Percentiles rank a stretch among this genome's conserved stretches.
These are phyloP conservation scores for Ephestia elutella DNA, from an alignment of 1,140 invertebrate genomes.

Conservation along the genomic window DNA sequence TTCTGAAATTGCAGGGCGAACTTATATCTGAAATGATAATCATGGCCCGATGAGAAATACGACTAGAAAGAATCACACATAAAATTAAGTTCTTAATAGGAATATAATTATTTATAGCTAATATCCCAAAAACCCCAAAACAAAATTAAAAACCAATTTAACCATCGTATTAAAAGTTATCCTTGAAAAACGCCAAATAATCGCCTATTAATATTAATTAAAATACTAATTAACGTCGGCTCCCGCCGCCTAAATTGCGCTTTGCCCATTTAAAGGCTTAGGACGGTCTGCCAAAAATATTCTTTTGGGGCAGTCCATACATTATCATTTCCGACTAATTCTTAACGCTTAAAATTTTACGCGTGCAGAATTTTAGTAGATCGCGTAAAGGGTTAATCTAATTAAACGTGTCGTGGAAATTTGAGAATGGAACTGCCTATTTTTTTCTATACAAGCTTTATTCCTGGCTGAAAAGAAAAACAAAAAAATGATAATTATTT, in stretches of 20 bases:
- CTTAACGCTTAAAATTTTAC: slow-evolving; percentile 45
- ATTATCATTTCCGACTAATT: slow-evolving; percentile 35
- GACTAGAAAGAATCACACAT: too few species aligned
- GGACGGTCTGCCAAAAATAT: slow-evolving; percentile 48
- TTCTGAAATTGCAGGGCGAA: too few species aligned
- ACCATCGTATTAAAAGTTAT: slow-evolving; percentile 29
- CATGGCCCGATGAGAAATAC: too few species aligned
- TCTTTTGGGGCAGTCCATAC: slow-evolving; percentile 49
- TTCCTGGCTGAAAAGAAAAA: not conserved
- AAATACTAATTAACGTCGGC: slow-evolving; percentile 61
- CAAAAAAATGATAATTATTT: not conserved
- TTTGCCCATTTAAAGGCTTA: slow-evolving; percentile 57
- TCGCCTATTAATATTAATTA: slow-evolving; percentile 70
- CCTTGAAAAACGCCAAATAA: slow-evolving; percentile 51
- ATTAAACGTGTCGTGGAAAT: not conserved
- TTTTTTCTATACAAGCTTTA: not conserved
- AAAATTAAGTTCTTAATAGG: not conserved
- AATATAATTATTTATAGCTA: not conserved
- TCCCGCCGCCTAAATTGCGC: slow-evolving; percentile 56
- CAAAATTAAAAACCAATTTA: slow-evolving; percentile 21
- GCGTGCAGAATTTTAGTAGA: slow-evolving; percentile 47
- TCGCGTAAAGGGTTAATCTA: slow-evolving; percentile 52
- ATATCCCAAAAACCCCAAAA: slow-evolving; percentile 4
- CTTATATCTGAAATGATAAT: too few species aligned
- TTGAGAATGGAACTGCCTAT: not conserved